Evolutionary conservation across 2,797 vertebrate genomes (phyloP).

Genomic region (Iguana delicatissima): DNA sequence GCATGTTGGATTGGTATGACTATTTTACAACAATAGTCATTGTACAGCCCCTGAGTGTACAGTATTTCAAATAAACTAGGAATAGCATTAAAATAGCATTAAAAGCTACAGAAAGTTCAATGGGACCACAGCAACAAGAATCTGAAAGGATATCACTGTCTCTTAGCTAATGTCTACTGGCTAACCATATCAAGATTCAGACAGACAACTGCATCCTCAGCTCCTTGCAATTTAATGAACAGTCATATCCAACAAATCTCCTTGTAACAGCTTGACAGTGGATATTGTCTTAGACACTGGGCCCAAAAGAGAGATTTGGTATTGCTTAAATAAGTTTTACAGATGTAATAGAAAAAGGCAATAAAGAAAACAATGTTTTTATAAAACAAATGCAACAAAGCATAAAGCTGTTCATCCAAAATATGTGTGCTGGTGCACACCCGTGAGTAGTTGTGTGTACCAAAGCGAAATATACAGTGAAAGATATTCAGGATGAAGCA

Average conservation of each 20-base stretch:
- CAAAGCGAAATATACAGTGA: conserved; percentile 70
- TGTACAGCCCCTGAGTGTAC: not conserved
- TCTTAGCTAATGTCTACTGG: conserved; percentile 78
- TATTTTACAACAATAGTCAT: not conserved
- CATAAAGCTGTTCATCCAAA: conserved; percentile 73
- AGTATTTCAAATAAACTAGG: not conserved
- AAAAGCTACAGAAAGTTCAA: conserved; percentile 61
- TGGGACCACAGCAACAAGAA: conserved; percentile 68
- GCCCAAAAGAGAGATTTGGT: conserved; percentile 76
- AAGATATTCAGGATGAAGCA: conserved; percentile 76
- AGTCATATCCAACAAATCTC: conserved; percentile 79
- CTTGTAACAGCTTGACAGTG: conserved; percentile 67
- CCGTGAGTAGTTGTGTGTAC: conserved; percentile 19
- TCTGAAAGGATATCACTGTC: conserved; percentile 63
- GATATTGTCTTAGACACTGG: conserved; percentile 60
- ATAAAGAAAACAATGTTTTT: conserved; percentile 78
- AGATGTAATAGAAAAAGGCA: conserved; percentile 76
- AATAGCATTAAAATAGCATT: conserved; percentile 51
- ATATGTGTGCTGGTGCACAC: conserved; percentile 13
- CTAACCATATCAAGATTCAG: conserved; percentile 68
- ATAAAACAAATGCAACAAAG: conserved; percentile 75
- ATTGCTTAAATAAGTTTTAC: conserved; percentile 80
- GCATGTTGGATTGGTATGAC: too few relatives aligned
- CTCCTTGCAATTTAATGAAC: conserved; percentile 74
- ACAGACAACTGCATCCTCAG: conserved; percentile 62